Base-by-base conservation (phyloP, 2,797 vertebrate species). In the Schizopygopsis malacanthus region DNA sequence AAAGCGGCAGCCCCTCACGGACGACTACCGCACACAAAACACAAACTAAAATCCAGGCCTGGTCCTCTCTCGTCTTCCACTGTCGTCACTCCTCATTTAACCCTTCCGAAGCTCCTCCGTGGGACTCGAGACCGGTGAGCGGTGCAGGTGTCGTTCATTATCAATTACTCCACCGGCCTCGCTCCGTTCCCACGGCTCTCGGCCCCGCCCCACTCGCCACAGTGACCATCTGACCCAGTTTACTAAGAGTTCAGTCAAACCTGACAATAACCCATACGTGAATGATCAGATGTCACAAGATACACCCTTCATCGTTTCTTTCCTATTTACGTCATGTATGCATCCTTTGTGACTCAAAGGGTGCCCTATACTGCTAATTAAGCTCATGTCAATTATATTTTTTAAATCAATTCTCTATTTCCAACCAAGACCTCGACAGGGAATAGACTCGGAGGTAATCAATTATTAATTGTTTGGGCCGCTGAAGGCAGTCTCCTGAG, bases 391-490 rank as follows among this genome's bases (percentile, higher is more conserved):
- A 7, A 33, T 33, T 28, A 28, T 28, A 28, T 2, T 33, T 33
- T 33, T 33, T 33, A 33, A 33, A 33, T 33, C 50, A 70, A 84
- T 84, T 78, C 22, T 79, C 76, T 86, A 83, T 91, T 91, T 93
- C 87, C 81, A 79, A 71, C 85, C 88, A 89, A 82, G 88, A 41
- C 89, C 92, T 92, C 88, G 82, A 76, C 85, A 59, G 67, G 28
- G 81, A 56, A 61, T 84, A 76, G 79, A 83, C 90, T 71, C 90
- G 73, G 22, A 87, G 88, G 88, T 22, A 90, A 94, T 94, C 87
- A 92, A 94, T 95, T 94, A 93, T 95, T 94, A 85, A 93, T 91
- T 65, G 87, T 79, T 85, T 85, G 81, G 85, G 71, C 75, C 85
- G 71, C 89, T 87, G 89, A 92, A 83, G 75, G 70, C 87, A 90